These are phyloP conservation scores for Triplophysa dalaica DNA, from an alignment of 2,113 vertebrate genomes.

Conservation along the genomic window DNA sequence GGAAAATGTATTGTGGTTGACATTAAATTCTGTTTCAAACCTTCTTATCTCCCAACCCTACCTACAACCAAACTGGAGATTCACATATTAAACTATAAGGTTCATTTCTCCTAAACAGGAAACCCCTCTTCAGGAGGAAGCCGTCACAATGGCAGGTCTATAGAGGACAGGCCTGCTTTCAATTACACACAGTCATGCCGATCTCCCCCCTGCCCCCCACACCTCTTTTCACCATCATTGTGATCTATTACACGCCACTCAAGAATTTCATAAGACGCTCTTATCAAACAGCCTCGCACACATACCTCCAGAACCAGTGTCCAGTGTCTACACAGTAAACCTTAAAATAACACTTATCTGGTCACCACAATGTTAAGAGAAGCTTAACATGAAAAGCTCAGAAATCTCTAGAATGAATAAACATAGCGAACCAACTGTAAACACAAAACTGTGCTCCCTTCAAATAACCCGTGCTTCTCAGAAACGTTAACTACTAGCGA, in stretches of 20 bases:
- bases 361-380: not conserved
- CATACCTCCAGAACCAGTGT: not conserved
- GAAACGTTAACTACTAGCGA: not conserved
- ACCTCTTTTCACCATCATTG: not conserved
- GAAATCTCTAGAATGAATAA: conserved; percentile 1
- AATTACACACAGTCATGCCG: not conserved
- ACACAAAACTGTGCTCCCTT: not conserved
- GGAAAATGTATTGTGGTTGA: too few species aligned
- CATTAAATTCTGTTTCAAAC: too few species aligned
- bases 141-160: too few species aligned
- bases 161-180: not conserved
- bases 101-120: too few species aligned
- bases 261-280: not conserved
- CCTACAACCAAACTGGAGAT: not conserved
- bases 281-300: not conserved
- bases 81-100: too few species aligned
- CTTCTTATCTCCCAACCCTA: too few species aligned
- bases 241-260: not conserved
- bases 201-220: not conserved
- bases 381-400: conserved; percentile 11
- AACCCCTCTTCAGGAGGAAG: too few species aligned
- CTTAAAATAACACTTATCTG: not conserved
- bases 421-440: conserved; percentile 31
- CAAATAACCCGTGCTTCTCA: not conserved
- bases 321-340: not conserved